Evolutionary conservation across 2,888 invertebrate genomes (phyloP), one percentile per base, ranked within the genome.

Genomic region (Cosmopolites sordidus): DNA sequence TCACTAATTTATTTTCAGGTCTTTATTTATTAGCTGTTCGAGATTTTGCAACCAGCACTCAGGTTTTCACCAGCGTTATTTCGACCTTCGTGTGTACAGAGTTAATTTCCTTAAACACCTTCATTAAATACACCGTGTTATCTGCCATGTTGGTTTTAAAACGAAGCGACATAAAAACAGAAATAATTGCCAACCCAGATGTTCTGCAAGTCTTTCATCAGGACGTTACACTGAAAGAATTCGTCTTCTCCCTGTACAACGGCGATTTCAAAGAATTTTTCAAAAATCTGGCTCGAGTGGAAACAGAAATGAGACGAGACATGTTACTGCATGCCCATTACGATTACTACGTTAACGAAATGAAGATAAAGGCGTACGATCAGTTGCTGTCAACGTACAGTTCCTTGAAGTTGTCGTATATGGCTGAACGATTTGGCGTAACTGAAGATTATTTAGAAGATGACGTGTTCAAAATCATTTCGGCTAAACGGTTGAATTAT

Each of bases 151-250:
- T 76, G 44, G 70, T 71, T 14, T 64, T 76, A 16, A 69, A 70
- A 2, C 67, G 75, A 47, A 63, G 63, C 16, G 70, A 74, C 37
- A 55, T 76, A 29, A 68, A 72, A 48, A 68, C 69, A 50, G 69
- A 71, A 52, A 63, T 76, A 22, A 69, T 75, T 54, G 66, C 69
- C 15, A 72, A 71, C 46, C 59, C 90, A 0, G 91, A 92, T 72
- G 86, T 92, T 56, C 79, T 88, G 62, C 89, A 92, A 72, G 87
- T 87, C n/a, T 74, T 92, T 33, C 87, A 89, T 66, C 81, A 82
- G 48, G 75, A 83, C 22, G 43, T 49, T 29, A 16, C 39, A 56
- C 79, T 87, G 1, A 82, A 83, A 61, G 78, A 82, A 48, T 91
- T 84, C 48, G 56, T 69, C 12, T 64, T 63, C 38, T 81, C 85